Evolutionary conservation across 2,113 vertebrate genomes (phyloP), one percentile per base, ranked within the genome.

Genomic region (Odocoileus hemionus): DNA sequence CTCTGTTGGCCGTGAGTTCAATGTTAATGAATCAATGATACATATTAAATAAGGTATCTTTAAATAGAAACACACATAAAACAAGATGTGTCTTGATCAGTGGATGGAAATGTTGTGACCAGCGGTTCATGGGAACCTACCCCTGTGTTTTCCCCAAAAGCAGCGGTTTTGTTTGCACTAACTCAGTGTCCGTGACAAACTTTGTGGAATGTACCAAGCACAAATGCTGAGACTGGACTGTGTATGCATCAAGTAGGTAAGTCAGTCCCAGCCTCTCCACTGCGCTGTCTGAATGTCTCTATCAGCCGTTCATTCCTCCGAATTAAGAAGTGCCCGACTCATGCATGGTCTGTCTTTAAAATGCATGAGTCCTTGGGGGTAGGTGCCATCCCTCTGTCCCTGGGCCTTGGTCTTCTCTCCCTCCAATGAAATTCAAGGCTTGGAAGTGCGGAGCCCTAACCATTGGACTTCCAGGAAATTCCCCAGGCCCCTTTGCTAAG

Each of bases 201-300:
- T 57, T 84, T 14, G 21, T 13, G 23, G 60, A 58, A 10, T n/a
- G 2, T 30, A 14, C 3, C n/a, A 2, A 23, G 54, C 58, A 16
- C 26, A 2, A 0, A 6, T 6, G 25, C 47, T 11, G 7, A 67
- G 61, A 54, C 8, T 3, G 19, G 23, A 11, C 15, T 17, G 19
- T 10, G 6, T 33, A 43, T 19, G 2, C 25, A 1, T 39, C 1
- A 0, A 15, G 39, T 21, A 9, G 78, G 5, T 6, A 11, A 12
- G 9, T 15, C 26, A 7, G 26, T 54, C 30, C 52, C 16, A 4
- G 3, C 3, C 64, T 21, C 36, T 52, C 36, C 43, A 9, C 28
- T 25, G 79, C 13, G 0, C 47, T 1, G 16, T 5, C 57, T 33
- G 15, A 7, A 2, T 7, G 9, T 7, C 8, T 2, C 4, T 0